Conservation (phyloP, 2,888 invertebrate species). For the Polymixis lichenea region DNA sequence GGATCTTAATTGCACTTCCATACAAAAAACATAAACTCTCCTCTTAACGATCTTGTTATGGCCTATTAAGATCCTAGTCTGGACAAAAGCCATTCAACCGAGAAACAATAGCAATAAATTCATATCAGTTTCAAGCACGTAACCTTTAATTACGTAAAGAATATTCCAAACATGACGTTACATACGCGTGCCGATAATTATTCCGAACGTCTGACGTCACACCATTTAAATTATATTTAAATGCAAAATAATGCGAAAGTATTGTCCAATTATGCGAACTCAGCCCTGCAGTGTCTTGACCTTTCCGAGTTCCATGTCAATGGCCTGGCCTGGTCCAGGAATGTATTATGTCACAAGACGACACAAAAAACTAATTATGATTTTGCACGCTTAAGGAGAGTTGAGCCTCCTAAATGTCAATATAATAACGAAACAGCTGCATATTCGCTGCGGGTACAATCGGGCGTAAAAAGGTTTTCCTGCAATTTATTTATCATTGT, state of each 20-base stretch:
- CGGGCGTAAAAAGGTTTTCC: constrained; percentile 20
- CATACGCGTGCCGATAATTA: constrained; percentile 73
- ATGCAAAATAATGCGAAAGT: constrained; percentile 72
- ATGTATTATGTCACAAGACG: constrained; percentile 70
- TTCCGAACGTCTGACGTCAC: constrained; percentile 75
- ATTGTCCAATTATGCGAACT: constrained; percentile 73
- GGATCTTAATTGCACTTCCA: constrained; percentile 20
- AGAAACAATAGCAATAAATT: constrained; percentile 60
- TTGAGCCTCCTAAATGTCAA: constrained; percentile 64
- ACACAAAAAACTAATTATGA: constrained; percentile 72
- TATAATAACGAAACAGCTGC: constrained; percentile 46
- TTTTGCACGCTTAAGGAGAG: constrained; percentile 68
- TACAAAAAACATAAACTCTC: constrained; percentile 30
- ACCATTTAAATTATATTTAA: constrained; percentile 72
- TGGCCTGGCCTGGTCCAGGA: constrained; percentile 70
- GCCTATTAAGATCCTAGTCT: constrained; percentile 40
- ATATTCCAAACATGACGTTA: constrained; percentile 69
- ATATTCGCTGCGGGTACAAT: constrained; percentile 34
- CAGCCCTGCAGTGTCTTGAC: constrained; percentile 74
- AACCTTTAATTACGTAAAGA: constrained; percentile 72
- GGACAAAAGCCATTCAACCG: constrained; percentile 60
- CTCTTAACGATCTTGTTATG: constrained; percentile 29
- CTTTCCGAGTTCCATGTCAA: constrained; percentile 80
- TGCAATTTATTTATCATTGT: constrained; percentile 10
- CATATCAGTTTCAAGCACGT: constrained; percentile 61